Conservation (phyloP, 2,797 vertebrate genomes). For the Esox lucius region DNA sequence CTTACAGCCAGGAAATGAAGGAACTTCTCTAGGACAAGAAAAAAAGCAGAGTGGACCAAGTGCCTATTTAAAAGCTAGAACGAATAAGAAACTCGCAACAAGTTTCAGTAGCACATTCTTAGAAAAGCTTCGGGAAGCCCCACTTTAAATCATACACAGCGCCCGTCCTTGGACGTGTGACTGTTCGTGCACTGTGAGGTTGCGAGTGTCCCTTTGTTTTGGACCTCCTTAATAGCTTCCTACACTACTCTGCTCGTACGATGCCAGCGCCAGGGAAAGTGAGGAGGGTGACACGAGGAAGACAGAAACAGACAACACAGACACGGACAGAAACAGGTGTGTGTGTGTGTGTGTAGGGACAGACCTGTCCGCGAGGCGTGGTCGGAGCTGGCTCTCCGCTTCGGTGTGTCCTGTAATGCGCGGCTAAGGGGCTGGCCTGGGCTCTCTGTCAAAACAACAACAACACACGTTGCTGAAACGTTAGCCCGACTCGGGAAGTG, state of each 20-base stretch:
- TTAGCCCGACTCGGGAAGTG: slow-evolving; percentile 35
- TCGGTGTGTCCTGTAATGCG: slow-evolving; percentile 98
- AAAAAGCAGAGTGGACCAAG: too few relatives aligned
- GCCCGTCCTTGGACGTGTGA: too few relatives aligned
- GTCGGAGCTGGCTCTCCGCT: slow-evolving; percentile 96
- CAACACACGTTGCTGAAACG: slow-evolving; percentile 78
- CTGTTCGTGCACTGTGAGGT: too few relatives aligned
- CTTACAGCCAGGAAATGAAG: too few relatives aligned
- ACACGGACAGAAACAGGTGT: slow-evolving; percentile 77
- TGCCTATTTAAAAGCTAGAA: too few relatives aligned
- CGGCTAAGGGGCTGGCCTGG: slow-evolving; percentile 99
- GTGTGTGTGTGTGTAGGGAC: slow-evolving; percentile 81
- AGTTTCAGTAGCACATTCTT: too few relatives aligned
- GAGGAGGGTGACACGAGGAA: not conserved
- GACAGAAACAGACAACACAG: slow-evolving; percentile 49
- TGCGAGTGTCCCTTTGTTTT: not conserved
- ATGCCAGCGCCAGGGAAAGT: not conserved
- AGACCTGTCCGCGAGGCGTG: slow-evolving; percentile 94
- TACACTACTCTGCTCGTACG: not conserved
- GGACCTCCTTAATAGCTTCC: not conserved
- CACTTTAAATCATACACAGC: too few relatives aligned
- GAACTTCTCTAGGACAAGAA: too few relatives aligned
- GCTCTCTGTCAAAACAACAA: slow-evolving; percentile 92
- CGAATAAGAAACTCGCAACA: too few relatives aligned
- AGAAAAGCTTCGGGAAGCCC: too few relatives aligned